Percentiles rank a stretch among this genome's conserved stretches.
phyloP scores from a whole-genome alignment of 2,113 vertebrate species.

The Mirza zaza region DNA sequence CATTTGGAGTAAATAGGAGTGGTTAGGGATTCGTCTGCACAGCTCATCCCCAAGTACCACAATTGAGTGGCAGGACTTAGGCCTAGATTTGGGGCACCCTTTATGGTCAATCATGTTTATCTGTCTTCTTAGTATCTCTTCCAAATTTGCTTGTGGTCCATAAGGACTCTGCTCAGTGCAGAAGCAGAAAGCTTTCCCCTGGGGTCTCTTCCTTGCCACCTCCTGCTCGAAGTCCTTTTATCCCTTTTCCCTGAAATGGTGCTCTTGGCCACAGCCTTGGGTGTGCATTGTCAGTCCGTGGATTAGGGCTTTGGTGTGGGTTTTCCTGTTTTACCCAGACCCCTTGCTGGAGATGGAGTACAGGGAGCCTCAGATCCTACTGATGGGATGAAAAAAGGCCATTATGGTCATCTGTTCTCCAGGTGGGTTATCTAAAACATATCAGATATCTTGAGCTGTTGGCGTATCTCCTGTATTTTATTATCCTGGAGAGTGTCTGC shows the following conservation, averaged over 20 bases:
- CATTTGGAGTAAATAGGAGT: not conserved
- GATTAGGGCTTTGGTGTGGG: not conserved
- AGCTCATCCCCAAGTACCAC: not conserved
- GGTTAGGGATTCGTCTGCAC: accelerated
- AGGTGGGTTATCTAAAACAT: conserved; percentile 36
- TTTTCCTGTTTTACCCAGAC: not conserved
- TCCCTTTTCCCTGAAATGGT: not conserved
- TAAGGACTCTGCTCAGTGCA: not conserved
- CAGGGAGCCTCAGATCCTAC: not conserved
- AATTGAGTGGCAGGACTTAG: not conserved
- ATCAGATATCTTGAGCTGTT: not conserved
- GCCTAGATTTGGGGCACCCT: not conserved
- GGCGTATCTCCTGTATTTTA: conserved; percentile 18
- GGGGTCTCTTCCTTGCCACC: not conserved
- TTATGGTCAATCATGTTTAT: accelerated
- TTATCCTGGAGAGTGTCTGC: not conserved
- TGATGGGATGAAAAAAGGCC: not conserved
- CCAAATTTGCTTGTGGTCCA: not conserved
- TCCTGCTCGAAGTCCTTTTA: not conserved
- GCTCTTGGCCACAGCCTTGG: not conserved
- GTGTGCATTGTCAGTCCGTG: not conserved
- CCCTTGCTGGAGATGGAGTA: not conserved
- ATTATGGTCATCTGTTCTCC: conserved; percentile 57
- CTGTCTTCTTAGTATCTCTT: not conserved
- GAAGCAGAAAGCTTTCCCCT: not conserved